phyloP scores from a whole-genome alignment of 2,113 vertebrate species.

The Saccopteryx bilineata region DNA sequence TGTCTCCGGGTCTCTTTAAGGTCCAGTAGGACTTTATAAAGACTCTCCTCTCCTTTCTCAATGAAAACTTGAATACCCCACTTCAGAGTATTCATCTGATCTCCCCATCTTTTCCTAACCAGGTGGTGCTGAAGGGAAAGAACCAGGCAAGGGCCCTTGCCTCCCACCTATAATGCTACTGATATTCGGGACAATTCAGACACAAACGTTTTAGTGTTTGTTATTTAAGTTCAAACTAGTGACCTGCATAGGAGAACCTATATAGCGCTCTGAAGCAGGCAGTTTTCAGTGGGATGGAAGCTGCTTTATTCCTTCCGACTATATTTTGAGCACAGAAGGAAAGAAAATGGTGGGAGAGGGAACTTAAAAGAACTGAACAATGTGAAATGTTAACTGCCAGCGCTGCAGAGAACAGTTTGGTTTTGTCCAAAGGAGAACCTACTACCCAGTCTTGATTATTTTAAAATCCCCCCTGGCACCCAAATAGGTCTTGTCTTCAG shows the following conservation, averaged over 20 bases:
- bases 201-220: neutral
- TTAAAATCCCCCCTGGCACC: neutral
- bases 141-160: neutral
- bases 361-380: neutral
- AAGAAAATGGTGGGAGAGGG: neutral
- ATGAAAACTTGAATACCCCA: neutral
- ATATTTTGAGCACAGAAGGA: neutral
- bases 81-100: neutral
- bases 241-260: neutral
- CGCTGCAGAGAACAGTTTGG: neutral
- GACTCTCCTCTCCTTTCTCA: neutral
- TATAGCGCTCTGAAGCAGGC: neutral
- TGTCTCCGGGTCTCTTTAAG: neutral
- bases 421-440: neutral
- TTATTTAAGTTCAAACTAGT: neutral
- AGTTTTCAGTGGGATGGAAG: neutral
- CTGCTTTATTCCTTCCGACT: slow-evolving; percentile 27
- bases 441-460: neutral
- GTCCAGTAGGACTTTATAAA: neutral
- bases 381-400: neutral
- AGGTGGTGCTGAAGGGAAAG: neutral
- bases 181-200: neutral
- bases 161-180: neutral
- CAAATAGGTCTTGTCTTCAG: neutral
- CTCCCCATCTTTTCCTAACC: neutral